Conservation (phyloP, 2,797 vertebrate genomes). For the Chaenodraco wilsoni region DNA sequence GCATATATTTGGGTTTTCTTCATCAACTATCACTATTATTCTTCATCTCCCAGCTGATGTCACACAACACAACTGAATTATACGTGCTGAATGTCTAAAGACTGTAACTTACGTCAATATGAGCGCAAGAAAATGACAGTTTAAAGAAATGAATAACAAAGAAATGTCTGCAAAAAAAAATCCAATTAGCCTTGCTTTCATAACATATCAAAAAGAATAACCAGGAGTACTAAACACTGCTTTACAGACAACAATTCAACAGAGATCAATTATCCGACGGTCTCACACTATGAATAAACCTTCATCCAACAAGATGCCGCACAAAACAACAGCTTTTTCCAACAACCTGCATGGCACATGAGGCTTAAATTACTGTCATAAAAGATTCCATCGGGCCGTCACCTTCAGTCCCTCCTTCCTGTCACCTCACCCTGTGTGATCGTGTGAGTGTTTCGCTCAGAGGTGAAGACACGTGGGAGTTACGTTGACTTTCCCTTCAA, state of each 20-base stretch:
- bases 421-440: slow-evolving; percentile 2
- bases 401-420: neutral
- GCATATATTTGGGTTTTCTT: neutral
- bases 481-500: slow-evolving; percentile 61
- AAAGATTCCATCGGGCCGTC: neutral
- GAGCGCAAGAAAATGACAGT: neutral
- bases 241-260: slow-evolving; percentile 15
- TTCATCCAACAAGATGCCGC: neutral
- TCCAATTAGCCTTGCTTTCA: neutral
- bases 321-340: neutral
- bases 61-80: neutral
- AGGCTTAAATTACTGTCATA: neutral
- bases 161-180: neutral
- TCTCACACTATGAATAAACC: slow-evolving; percentile 9
- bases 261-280: slow-evolving; percentile 20
- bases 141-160: neutral
- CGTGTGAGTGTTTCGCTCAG: slow-evolving; percentile 11
- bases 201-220: neutral
- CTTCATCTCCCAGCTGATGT: neutral
- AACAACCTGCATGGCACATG: neutral
- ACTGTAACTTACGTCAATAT: too few relatives aligned
- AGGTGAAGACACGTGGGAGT: slow-evolving; percentile 12
- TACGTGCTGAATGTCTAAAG: neutral
- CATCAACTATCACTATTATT: neutral
- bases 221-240: slow-evolving; percentile 4